phyloP scores from a whole-genome alignment of 1,140 invertebrate species.

The Ostrea denselamellosa region DNA sequence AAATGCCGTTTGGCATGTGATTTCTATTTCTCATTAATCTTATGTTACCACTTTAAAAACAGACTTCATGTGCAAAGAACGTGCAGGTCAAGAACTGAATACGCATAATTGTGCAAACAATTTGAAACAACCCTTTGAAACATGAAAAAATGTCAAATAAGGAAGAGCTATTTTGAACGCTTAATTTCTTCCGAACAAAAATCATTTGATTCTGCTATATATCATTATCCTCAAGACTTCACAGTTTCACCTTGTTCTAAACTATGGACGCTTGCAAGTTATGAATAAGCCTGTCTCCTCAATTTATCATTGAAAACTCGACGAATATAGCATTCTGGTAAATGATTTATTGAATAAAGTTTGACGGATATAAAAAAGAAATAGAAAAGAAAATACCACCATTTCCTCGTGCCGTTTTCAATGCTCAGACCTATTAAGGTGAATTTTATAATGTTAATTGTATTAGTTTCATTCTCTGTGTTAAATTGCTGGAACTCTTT shows the following conservation, averaged over 20 bases:
- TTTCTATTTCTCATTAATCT: background rate
- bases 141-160: background rate
- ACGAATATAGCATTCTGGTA: constrained; percentile 8
- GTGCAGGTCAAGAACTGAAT: background rate
- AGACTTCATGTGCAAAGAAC: background rate
- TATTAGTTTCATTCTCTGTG: constrained; percentile 23
- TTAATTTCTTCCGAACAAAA: constrained; percentile 31
- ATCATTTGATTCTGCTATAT: background rate
- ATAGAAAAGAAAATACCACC: constrained; percentile 10
- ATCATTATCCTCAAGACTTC: background rate
- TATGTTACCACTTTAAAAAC: background rate
- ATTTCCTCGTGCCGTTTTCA: background rate
- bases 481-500: constrained; percentile 39
- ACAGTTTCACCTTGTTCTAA: background rate
- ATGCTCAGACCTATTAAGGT: background rate
- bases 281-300: background rate
- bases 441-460: constrained; percentile 36
- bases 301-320: background rate
- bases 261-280: background rate
- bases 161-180: constrained; percentile 11
- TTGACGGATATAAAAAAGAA: constrained; percentile 11
- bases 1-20: background rate
- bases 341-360: constrained; percentile 4
- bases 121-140: background rate
- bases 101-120: background rate